Conservation (phyloP, 2,113 vertebrate genomes). For the Forbesichthys papilliferus region DNA sequence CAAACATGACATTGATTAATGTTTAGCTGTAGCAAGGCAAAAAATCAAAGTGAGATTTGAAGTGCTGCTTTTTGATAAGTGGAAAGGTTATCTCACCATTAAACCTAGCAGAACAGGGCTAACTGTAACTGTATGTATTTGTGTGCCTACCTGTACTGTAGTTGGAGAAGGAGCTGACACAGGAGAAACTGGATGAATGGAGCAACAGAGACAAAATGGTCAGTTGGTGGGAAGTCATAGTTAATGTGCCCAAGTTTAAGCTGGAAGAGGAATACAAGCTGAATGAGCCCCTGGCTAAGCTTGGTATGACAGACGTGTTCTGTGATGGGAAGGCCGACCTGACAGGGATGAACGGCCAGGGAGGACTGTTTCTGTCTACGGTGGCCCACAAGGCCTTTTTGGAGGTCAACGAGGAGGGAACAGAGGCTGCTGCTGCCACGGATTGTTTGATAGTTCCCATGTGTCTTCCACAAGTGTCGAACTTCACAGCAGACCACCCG, state of each 20-base stretch:
- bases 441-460: constrained; percentile 59
- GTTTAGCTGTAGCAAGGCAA: too few relatives aligned
- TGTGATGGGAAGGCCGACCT: constrained; percentile 76
- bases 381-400: constrained; percentile 88
- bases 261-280: constrained; percentile 85
- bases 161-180: constrained; percentile 84
- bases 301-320: constrained; percentile 88
- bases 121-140: background rate
- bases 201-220: constrained; percentile 76
- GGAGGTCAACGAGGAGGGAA: constrained; percentile 95
- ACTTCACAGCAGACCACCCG: constrained; percentile 86
- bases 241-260: constrained; percentile 88
- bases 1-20: too few relatives aligned
- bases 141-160: constrained; percentile 47
- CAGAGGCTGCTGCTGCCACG: constrained; percentile 88
- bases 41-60: too few relatives aligned
- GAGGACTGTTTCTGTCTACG: constrained; percentile 83
- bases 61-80: too few relatives aligned
- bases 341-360: constrained; percentile 82
- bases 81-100: too few relatives aligned
- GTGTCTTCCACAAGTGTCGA: constrained; percentile 71
- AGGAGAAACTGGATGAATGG: constrained; percentile 85
- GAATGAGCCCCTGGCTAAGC: constrained; percentile 63
- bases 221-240: constrained; percentile 61
- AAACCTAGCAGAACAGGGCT: too few relatives aligned